Conservation (phyloP, 2,113 vertebrate species). For the Tupaia tana region DNA sequence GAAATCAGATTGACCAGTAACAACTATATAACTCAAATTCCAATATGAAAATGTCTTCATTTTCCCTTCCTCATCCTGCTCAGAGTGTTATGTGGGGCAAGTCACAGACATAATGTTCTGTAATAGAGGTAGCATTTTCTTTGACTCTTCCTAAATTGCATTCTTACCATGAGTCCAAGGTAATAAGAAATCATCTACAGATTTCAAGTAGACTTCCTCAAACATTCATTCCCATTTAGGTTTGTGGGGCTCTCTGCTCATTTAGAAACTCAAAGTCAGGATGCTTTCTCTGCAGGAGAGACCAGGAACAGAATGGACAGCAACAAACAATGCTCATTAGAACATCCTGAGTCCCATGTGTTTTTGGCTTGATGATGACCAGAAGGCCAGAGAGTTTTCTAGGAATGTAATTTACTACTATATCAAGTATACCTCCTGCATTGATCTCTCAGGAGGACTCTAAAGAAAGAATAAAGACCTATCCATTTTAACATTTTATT, state of each 20-base stretch:
- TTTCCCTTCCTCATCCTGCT: neutral
- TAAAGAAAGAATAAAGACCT: neutral
- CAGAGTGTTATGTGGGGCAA: neutral
- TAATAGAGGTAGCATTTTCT: neutral
- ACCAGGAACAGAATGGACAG: neutral
- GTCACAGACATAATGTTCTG: neutral
- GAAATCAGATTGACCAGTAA: neutral
- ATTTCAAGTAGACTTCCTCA: neutral
- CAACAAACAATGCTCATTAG: neutral
- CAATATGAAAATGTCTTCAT: neutral
- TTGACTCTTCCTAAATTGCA: neutral
- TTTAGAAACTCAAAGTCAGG: neutral
- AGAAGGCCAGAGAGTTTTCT: neutral
- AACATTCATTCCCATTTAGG: neutral
- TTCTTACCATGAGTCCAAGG: slow-evolving; percentile 24
- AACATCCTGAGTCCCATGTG: neutral
- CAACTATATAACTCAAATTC: neutral
- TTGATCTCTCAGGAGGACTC: neutral
- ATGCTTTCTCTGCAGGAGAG: neutral
- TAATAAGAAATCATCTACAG: neutral
- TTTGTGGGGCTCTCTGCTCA: neutral
- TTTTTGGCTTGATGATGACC: neutral
- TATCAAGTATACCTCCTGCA: neutral
- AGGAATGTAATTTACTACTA: neutral
- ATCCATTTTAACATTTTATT: neutral